phyloP scores from a whole-genome alignment of 2,113 vertebrate species.

The Otus sunia region DNA sequence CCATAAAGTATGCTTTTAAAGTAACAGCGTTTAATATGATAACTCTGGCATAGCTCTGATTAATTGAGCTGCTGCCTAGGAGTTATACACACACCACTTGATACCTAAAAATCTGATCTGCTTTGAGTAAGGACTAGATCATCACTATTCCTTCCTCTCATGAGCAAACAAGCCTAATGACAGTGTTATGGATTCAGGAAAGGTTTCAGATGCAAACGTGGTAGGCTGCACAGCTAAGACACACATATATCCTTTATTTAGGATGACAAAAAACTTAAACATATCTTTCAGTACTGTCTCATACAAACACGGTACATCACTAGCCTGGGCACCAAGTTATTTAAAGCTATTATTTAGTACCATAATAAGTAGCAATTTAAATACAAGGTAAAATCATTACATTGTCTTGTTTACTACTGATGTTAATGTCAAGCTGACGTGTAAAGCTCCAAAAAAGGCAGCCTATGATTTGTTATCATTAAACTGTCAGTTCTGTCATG shows the following conservation, averaged over 20 bases:
- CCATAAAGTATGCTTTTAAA: constrained; percentile 18
- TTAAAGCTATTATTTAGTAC: constrained; percentile 83
- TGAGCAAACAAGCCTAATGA: constrained; percentile 53
- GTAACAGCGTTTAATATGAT: not conserved
- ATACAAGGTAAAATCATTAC: constrained; percentile 80
- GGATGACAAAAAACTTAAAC: constrained; percentile 78
- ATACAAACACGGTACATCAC: constrained; percentile 71
- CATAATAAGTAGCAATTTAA: constrained; percentile 83
- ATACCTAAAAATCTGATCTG: constrained; percentile 14
- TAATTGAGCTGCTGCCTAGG: not conserved
- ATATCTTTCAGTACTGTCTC: constrained; percentile 76
- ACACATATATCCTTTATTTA: constrained; percentile 75
- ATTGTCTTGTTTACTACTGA: constrained; percentile 83
- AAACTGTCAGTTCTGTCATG: constrained; percentile 86
- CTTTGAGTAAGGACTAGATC: constrained; percentile 19
- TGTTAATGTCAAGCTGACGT: constrained; percentile 80
- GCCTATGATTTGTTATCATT: constrained; percentile 89
- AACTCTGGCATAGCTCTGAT: constrained; percentile 1
- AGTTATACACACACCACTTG: not conserved
- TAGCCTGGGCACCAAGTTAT: constrained; percentile 78
- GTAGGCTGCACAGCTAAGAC: constrained; percentile 39
- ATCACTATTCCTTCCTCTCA: not conserved
- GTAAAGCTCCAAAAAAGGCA: constrained; percentile 76
- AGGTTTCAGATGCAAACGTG: constrained; percentile 65
- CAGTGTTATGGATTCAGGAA: constrained; percentile 44